Conservation (phyloP, 2,888 invertebrate species). For the Erebia palarica region DNA sequence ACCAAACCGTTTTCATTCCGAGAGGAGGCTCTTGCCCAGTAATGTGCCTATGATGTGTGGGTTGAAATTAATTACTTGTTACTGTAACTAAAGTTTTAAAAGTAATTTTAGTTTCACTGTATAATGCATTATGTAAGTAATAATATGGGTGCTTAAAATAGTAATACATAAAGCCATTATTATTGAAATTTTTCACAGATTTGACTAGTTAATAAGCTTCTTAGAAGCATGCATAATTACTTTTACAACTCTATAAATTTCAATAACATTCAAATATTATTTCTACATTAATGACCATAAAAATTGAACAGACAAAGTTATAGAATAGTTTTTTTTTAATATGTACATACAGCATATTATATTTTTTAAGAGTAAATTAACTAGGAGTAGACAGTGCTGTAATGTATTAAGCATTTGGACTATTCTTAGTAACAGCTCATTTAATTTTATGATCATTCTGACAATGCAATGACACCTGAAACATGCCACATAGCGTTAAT, state of each 20-base stretch:
- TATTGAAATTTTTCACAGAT: neutral
- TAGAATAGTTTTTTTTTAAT: neutral
- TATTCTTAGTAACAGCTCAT: no score
- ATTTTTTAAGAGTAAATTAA: neutral
- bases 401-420: no score
- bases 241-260: neutral
- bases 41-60: no score
- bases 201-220: neutral
- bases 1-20: no score
- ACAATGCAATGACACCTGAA: no score
- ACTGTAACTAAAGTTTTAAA: no score
- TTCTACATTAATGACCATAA: constrained; percentile 4
- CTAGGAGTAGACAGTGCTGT: neutral
- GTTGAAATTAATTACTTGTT: no score
- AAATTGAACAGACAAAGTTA: neutral
- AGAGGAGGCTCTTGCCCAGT: no score
- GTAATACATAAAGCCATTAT: neutral
- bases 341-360: neutral
- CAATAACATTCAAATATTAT: constrained; percentile 11
- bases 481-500: no score
- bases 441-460: no score
- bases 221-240: neutral
- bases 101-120: no score
- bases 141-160: neutral
- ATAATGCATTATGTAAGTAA: no score